Evolutionary conservation across 2,797 vertebrate genomes (phyloP).

Genomic region (Cygnus olor): DNA sequence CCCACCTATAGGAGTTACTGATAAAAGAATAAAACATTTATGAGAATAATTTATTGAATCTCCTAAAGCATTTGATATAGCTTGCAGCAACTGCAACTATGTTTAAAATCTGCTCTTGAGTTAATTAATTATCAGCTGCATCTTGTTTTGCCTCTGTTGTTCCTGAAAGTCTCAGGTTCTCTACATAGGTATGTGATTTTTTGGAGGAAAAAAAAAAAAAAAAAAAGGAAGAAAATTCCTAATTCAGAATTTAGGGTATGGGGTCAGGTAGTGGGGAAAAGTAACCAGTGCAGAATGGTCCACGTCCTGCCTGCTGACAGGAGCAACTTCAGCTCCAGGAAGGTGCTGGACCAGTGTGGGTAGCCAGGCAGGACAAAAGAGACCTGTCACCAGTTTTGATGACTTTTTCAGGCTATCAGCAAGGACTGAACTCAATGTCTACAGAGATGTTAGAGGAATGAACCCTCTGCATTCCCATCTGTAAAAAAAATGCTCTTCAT

Average conservation of each 20-base stretch:
- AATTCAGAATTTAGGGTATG: background rate
- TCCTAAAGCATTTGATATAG: constrained; percentile 48
- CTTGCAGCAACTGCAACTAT: constrained; percentile 25
- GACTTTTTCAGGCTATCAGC: background rate
- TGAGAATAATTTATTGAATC: constrained; percentile 46
- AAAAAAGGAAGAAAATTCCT: background rate
- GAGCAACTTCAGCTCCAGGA: background rate
- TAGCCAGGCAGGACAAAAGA: background rate
- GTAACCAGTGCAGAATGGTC: background rate
- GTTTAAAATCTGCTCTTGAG: constrained; percentile 8
- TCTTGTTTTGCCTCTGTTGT: background rate
- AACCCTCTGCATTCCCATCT: background rate
- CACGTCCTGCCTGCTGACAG: background rate
- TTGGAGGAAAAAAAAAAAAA: background rate
- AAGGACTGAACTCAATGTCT: background rate
- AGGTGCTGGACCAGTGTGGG: background rate
- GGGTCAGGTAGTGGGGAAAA: background rate
- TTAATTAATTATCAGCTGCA: background rate
- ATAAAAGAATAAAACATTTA: constrained; percentile 54
- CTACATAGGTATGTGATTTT: background rate
- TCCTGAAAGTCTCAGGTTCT: background rate
- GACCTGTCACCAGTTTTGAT: background rate
- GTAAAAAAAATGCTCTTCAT: background rate
- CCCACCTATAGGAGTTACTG: background rate
- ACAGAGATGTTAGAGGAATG: background rate